phyloP scores from a whole-genome alignment of 2,888 invertebrate genomes.

The Congeria kusceri region DNA sequence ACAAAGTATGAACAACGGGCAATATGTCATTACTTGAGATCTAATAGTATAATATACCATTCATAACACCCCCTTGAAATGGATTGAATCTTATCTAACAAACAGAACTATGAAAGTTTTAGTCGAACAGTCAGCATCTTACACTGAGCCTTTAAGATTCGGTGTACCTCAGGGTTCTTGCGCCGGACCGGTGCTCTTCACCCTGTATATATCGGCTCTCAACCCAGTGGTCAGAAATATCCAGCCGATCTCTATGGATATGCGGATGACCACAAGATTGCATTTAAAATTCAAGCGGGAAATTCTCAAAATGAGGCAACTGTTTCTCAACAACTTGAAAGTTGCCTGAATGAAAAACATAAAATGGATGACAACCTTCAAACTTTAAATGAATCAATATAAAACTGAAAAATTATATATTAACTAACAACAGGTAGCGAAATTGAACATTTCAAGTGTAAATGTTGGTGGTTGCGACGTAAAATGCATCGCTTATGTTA shows the following conservation, averaged over 20 bases:
- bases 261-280: neutral
- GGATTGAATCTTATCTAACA: neutral
- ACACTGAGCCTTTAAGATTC: neutral
- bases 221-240: neutral
- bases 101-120: neutral
- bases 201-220: conserved; percentile 1
- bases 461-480: neutral
- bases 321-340: neutral
- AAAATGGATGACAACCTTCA: no score
- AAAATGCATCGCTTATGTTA: neutral
- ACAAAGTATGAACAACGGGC: no score
- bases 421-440: neutral
- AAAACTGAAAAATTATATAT: neutral
- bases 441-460: neutral
- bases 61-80: neutral
- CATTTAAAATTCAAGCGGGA: neutral
- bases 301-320: neutral
- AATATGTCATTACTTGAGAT: no score
- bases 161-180: conserved; percentile 3
- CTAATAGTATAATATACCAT: neutral
- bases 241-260: neutral
- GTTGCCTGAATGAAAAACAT: neutral
- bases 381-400: neutral
- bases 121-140: neutral
- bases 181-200: neutral